Evolutionary conservation across 2,797 vertebrate species (phyloP), one percentile per base, ranked within the genome.

Genomic region (Danio choprae): DNA sequence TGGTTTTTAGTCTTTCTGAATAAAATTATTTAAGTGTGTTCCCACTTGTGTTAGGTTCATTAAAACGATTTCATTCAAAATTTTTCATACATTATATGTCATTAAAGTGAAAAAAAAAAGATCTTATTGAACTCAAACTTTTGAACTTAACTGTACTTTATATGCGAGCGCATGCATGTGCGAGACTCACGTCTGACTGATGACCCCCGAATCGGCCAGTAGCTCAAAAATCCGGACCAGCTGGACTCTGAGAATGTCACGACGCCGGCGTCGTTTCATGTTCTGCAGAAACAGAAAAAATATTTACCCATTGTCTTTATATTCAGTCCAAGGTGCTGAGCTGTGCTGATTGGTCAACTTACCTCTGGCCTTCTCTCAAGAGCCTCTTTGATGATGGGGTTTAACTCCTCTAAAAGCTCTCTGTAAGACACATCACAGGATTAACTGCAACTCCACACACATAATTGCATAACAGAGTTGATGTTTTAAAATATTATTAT

Each of bases 211-310:
- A 93, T 99, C 98, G 82, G 98, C 98, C 90, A 99, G 90, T 87
- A 99, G 94, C 89, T 99, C 98, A 94, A 99, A 99, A 92, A 99
- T 99, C 89, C 98, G 95, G 90, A 99, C 97, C 92, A 99, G 96
- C 63, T 99, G 98, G 88, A 99, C 97, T 89, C 98, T 94, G 90
- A 99, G 95, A 94, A 99, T 95, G 91, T 99, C 98, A 83, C 98
- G 97, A 92, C 98, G 96, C 96, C 97, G 94, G 95, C 98, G 97
- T 53, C 98, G 96, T 87, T 99, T 99, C 98, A 99, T 97, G 89
- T 99, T 99, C 98, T 99, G 15, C 10, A 85, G 8, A 55, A 40
- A 53, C 2, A 55, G 7, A 5, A 53, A 11, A 38, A 11, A 15
- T 10, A 44, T 20, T 44, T 4, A 13, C 11, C 20, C 12, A 29